These are phyloP conservation scores for Oreochromis tanganicae DNA, from an alignment of 2,113 vertebrate species.

Conservation along the genomic window DNA sequence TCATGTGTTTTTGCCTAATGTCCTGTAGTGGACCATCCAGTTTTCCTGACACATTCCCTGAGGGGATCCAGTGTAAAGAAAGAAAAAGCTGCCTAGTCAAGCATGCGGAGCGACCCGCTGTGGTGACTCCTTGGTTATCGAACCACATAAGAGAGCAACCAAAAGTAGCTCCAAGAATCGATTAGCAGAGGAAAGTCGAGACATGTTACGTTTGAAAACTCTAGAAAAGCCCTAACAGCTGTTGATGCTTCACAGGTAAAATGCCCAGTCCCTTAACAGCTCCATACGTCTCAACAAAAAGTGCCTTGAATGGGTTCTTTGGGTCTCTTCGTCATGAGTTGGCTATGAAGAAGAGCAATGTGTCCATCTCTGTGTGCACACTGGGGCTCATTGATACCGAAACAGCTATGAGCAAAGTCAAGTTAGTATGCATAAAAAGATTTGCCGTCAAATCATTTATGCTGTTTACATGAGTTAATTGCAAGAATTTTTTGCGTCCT, in stretches of 20 bases:
- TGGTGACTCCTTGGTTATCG: not conserved
- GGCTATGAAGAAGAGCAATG: constrained; percentile 73
- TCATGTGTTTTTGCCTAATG: not conserved
- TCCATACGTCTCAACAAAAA: constrained; percentile 80
- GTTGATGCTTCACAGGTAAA: constrained; percentile 66
- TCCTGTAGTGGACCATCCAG: not conserved
- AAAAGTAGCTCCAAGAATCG: not conserved
- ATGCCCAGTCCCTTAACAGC: constrained; percentile 70
- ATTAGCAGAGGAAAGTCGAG: not conserved
- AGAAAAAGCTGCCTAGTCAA: not conserved
- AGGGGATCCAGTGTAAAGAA: not conserved
- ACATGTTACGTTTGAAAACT: not conserved
- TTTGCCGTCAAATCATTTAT: not conserved
- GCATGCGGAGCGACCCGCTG: not conserved
- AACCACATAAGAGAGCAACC: not conserved
- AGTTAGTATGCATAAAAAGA: constrained; percentile 44
- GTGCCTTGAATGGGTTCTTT: constrained; percentile 84
- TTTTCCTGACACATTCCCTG: not conserved
- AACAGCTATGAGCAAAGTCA: constrained; percentile 69
- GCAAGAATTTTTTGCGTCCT: not conserved
- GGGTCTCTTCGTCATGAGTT: constrained; percentile 77
- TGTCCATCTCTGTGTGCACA: constrained; percentile 78
- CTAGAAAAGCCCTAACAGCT: not conserved
- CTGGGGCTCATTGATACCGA: constrained; percentile 81
- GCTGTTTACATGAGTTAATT: not conserved